Base-by-base conservation (phyloP, 2,797 vertebrate genomes). In the Borostomias antarcticus region DNA sequence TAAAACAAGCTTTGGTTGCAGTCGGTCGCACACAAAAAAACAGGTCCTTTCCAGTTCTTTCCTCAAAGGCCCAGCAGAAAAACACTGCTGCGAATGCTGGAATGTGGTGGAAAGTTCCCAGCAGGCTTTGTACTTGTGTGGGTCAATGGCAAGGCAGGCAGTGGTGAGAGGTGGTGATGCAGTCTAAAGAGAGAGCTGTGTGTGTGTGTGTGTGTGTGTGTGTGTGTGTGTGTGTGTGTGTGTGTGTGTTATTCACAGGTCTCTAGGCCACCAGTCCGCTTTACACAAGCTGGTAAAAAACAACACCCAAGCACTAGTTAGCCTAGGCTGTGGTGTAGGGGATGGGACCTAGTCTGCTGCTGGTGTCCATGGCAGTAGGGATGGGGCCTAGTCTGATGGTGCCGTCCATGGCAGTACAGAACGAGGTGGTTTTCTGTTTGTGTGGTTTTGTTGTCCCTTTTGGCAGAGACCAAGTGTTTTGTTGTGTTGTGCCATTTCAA, bases 21-120 rank as follows among this genome's bases (percentile, higher is more conserved):
- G 32, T 56, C 53, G 32, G 4, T 23, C 64, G 54, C 40, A 45
- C 40, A 45, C n/a, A n/a, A n/a, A 45, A 45, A n/a, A 45, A 45
- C 15, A 45, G 40, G 40, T 45, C 40, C 40, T 45, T 13, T n/a
- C n/a, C 40, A 45, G 40, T 45, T 45, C n/a, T 45, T 17, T 4
- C 40, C 2, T 43, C 17, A 45, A 45, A 45, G n/a, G 15, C 40
- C 40, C 40, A 45, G 15, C 40, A 45, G 40, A 45, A 45, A 45
- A n/a, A 17, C 5, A 13, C 40, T 45, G 4, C 47, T 28, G 50
- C 15, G 47, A 5, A 30, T n/a, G 13, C 29, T 29, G 43, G 58
- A 69, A 69, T 56, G 67, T 45, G 59, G 37, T 35, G 28, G 59
- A 62, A 62, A 61, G 51, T 69, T 62, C 65, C 57, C 65, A 60